phyloP scores from a whole-genome alignment of 2,113 vertebrate genomes.

The Dicrurus megarhynchus region DNA sequence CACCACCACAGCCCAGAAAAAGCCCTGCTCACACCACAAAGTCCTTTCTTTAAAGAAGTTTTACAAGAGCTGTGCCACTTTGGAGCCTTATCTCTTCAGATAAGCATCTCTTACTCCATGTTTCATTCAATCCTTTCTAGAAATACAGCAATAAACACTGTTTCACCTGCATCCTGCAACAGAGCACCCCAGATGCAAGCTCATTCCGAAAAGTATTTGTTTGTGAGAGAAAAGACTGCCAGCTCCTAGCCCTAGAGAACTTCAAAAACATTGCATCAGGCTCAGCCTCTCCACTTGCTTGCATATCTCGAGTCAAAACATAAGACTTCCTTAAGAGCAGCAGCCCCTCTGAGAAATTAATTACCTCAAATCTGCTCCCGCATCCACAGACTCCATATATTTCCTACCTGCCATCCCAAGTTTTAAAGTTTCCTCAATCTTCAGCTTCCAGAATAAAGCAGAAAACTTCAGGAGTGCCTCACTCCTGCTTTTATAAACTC shows the following conservation, averaged over 20 bases:
- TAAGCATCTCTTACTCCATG: neutral
- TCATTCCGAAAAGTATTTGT: neutral
- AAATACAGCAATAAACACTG: rapidly evolving
- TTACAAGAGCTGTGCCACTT: neutral
- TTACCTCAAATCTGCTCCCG: neutral
- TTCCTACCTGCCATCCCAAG: neutral
- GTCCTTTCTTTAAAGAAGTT: neutral
- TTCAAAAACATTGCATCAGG: rapidly evolving
- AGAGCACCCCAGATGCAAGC: neutral
- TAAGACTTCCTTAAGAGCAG: neutral
- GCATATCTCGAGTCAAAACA: neutral
- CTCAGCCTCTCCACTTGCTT: neutral
- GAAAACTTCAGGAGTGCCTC: rapidly evolving
- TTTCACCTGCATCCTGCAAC: neutral
- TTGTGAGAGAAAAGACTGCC: neutral
- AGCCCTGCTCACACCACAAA: rapidly evolving
- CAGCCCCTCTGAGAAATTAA: neutral
- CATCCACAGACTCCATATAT: neutral
- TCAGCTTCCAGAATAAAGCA: neutral
- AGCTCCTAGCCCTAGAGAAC: neutral
- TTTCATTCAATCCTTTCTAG: neutral
- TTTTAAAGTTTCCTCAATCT: neutral
- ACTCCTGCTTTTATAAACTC: neutral
- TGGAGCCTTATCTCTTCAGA: neutral
- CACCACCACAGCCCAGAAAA: neutral